Base-by-base conservation (phyloP, 2,797 vertebrate species). In the Megaceryle alcyon region DNA sequence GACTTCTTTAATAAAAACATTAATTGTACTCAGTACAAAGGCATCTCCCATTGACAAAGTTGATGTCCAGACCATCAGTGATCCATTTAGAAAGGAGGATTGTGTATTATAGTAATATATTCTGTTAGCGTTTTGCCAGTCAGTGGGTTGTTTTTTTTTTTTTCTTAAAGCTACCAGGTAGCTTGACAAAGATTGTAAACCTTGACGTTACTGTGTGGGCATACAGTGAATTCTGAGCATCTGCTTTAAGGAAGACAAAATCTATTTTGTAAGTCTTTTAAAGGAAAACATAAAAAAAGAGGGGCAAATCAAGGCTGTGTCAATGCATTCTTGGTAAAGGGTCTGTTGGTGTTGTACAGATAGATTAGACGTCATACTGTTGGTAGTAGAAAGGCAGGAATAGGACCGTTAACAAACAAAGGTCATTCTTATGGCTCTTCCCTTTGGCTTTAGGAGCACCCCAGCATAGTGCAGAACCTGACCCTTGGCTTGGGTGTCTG, bases 1-100 rank as follows among this genome's bases (percentile, higher is more conserved):
- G 66, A 82, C 64, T 57, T 95, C 97, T 93, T 89, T 61, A 88
- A 95, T 86, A 82, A 97, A 96, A 88, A 80, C 88, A 92, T 95
- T 96, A 97, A 96, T 89, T 88, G 84, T 43, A 35, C 56, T 77
- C 39, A 23, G 53, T 85, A 77, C 37, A 90, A 83, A 92, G 78
- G n/a, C 46, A 71, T 80, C 37, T 92, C 60, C 78, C 18, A 56
- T 68, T 82, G 81, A 69, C 57, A 82, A 44, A 90, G 91, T 82
- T 95, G 86, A 56, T 82, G 78, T 82, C 86, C 75, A 81, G 64
- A 49, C 83, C 46, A 39, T 93, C 82, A 51, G 46, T 29, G 64
- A 59, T 77, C 37, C 64, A 68, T 92, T 95, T 86, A 86, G 68
- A 70, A 75, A 80, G 22, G 33, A 81, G 26, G 37, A 20, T 53